A percentile compares a stretch with the other conserved stretches of the same genome.
Conservation (phyloP, 1,140 invertebrate genomes). For the Meloidogyne exigua region DNA sequence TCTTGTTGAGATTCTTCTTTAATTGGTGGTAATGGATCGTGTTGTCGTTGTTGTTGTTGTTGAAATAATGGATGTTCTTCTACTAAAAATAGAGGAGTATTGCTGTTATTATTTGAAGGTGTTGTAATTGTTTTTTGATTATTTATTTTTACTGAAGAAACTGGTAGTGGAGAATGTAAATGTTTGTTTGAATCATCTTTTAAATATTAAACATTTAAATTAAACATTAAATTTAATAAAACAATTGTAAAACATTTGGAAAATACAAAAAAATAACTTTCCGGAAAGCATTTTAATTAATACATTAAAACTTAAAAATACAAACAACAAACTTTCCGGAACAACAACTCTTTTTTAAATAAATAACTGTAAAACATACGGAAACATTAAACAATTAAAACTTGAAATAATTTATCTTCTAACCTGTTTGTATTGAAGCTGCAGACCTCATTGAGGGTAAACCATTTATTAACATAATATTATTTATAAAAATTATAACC, state of each 20-base stretch:
- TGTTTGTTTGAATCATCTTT: background rate
- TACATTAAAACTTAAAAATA: background rate
- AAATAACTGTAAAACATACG: too few relatives aligned
- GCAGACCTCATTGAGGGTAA: background rate
- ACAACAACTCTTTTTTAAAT: too few relatives aligned
- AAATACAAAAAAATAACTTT: background rate
- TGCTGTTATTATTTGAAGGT: constrained; percentile 11
- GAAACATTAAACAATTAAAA: too few relatives aligned
- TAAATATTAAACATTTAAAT: background rate
- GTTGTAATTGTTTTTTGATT: background rate
- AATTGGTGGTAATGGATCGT: background rate
- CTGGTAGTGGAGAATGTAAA: background rate
- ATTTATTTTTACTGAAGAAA: background rate
- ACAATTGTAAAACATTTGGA: background rate
- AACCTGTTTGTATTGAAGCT: background rate
- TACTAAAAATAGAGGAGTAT: background rate
- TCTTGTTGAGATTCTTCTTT: constrained; percentile 9
- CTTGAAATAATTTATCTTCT: too few relatives aligned
- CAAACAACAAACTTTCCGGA: background rate
- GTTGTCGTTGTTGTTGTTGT: background rate
- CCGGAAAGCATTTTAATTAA: background rate
- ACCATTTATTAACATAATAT: background rate
- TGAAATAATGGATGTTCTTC: constrained; percentile 4
- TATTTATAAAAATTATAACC: background rate
- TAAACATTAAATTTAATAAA: background rate